Base-by-base conservation (phyloP, 2,113 vertebrate species). In the Morone saxatilis region DNA sequence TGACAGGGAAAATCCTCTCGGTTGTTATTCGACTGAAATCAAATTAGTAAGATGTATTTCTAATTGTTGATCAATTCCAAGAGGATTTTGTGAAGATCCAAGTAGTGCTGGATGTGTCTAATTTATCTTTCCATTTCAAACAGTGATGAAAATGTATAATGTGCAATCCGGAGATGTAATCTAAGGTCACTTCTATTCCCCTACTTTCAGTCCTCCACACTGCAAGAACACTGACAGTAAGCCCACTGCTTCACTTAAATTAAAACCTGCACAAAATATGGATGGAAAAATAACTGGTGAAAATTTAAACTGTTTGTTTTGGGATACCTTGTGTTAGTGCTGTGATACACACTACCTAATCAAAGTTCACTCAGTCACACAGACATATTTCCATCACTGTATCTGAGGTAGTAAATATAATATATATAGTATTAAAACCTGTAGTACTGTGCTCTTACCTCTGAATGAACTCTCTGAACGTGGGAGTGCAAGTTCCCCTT, bases 401-500 rank as follows among this genome's bases (percentile, higher is more conserved):
- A 13, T 20, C 17, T 51, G 54, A 25, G 17, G 31, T 17, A 4
- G 19, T 2, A 70, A 14, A 31, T 31, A 6, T 40, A 9, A 25
- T 25, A 25, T 25, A 25, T 25, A 25, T 25, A n/a, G 22, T 62
- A 12, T 50, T 54, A 14, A 77, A 0, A 36, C 16, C 20, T 5
- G 1, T 2, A 13, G 43, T 5, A 2, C 17, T 19, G 45, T 4
- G 20, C 20, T 51, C 78, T 91, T 95, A 99, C 98, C 97, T 99
- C 97, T 0, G 98, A 98, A 86, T 99, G 98, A 84, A 99, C 98
- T 83, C 98, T 95, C 92, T 99, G 98, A 72, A 99, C 96, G 9
- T 99, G 98, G 4, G 98, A 99, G 90, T 99, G 98, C 53, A 99
- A 96, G 87, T 99, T 99, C 83, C 98, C 98, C 87, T 99, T 99